Evolutionary conservation across 2,113 vertebrate genomes (phyloP), one percentile per base, ranked within the genome.

Genomic region (Cyphomyrus discorhynchus): DNA sequence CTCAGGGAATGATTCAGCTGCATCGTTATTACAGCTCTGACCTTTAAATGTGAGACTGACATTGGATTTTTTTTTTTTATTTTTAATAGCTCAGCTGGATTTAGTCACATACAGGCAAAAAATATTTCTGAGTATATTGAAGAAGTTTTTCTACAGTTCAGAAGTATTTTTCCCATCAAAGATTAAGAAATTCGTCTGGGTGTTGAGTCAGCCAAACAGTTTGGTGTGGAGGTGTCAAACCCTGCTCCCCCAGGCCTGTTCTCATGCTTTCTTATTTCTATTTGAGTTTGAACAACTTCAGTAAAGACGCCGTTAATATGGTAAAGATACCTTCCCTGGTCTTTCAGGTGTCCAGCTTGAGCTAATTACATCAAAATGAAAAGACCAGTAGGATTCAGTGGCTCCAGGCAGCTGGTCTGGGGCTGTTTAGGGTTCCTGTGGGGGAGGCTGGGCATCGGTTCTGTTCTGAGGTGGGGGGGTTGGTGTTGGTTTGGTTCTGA

Each of bases 21-120:
- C 92, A 92, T 46, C 86, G 93, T 93, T 90, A 90, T 92, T 92
- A 91, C 87, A 88, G 92, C 53, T 58, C 86, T 94, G 93, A 93
- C 94, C 93, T 94, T 95, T 94, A 85, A 15, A 83, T 91, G 90
- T 82, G 13, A 62, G 92, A 90, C 86, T 93, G 91, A 86, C 86
- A 86, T 88, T 94, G 94, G 95, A 80, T 80, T 80, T 42, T 80
- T 53, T 77, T 53, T 56, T n/a, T 39, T 19, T 2, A 80, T 95
- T 94, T 95, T 95, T 95, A 39, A 82, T 31, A 88, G 77, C 53
- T 89, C 90, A 92, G 89, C 89, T 62, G 87, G 80, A 92, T 90
- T 89, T 89, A 89, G 74, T 80, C 35, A 80, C 35, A 19, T 80
- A 90, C 92, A 91, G 88, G 92, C 90, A 91, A 53, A 92, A 91